These are phyloP conservation scores for Melipona bicolor DNA, from an alignment of 2,888 invertebrate genomes.

Conservation along the genomic window DNA sequence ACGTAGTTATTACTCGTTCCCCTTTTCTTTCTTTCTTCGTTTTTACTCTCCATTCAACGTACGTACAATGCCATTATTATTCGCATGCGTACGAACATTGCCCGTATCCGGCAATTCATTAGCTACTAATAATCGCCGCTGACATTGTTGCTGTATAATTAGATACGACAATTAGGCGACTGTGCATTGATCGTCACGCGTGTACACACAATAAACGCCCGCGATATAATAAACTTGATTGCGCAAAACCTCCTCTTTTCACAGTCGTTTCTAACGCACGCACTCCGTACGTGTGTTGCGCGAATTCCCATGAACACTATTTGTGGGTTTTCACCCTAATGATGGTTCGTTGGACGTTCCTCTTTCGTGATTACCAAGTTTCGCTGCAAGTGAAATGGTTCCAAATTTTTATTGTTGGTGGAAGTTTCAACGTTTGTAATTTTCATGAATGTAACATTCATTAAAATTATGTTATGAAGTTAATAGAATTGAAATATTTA, in stretches of 20 bases:
- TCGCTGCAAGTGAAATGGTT: not conserved
- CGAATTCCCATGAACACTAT: not conserved
- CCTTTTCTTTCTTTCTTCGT: not conserved
- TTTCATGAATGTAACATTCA: too few species aligned
- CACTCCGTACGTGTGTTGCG: not conserved
- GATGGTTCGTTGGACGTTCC: not conserved
- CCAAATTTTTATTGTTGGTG: not conserved
- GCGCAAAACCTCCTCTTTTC: not conserved
- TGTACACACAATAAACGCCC: not conserved
- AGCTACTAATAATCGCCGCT: constrained; percentile 32
- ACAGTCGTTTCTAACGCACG: not conserved
- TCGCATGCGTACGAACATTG: constrained; percentile 19
- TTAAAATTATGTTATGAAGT: too few species aligned
- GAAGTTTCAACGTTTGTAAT: too few species aligned
- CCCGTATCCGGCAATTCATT: constrained; percentile 50
- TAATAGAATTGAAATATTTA: too few species aligned
- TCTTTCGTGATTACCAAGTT: not conserved
- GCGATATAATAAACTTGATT: not conserved
- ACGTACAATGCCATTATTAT: constrained; percentile 10
- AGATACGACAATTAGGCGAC: constrained; percentile 21
- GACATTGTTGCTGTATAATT: constrained; percentile 43
- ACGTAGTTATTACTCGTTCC: not conserved
- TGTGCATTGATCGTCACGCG: constrained; percentile 28
- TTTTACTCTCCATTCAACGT: constrained; percentile 5
- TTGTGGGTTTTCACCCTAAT: not conserved